A percentile compares a stretch with the other conserved stretches of the same genome.
phyloP scores from a whole-genome alignment of 2,888 invertebrate species.

The Polydrusus tereticollis region DNA sequence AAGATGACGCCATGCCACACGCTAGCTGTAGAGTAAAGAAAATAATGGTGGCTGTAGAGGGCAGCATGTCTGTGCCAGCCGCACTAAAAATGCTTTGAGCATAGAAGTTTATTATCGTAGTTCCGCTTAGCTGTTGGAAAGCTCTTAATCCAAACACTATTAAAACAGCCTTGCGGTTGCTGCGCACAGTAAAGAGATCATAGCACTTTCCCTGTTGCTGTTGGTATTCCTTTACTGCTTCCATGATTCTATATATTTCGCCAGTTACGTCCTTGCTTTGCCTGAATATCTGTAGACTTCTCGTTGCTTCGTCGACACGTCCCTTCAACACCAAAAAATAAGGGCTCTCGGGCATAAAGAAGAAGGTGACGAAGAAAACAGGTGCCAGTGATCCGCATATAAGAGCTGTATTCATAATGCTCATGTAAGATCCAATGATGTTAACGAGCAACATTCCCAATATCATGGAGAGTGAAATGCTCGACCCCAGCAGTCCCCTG shows the following conservation, averaged over 20 bases:
- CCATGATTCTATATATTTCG: slow-evolving; percentile 60
- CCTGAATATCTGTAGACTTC: slow-evolving; percentile 68
- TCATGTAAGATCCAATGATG: slow-evolving; percentile 66
- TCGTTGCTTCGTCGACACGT: slow-evolving; percentile 67
- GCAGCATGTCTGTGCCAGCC: slow-evolving; percentile 64
- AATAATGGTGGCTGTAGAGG: slow-evolving; percentile 60
- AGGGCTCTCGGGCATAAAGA: slow-evolving; percentile 75
- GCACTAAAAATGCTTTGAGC: slow-evolving; percentile 69
- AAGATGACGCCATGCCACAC: slow-evolving; percentile 70
- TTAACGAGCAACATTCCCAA: slow-evolving; percentile 71
- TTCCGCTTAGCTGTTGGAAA: slow-evolving; percentile 72
- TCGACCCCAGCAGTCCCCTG: slow-evolving; percentile 71
- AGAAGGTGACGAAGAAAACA: slow-evolving; percentile 67
- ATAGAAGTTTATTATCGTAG: slow-evolving; percentile 74
- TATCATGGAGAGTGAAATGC: slow-evolving; percentile 71
- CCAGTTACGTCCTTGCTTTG: slow-evolving; percentile 68
- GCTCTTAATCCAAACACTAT: slow-evolving; percentile 73
- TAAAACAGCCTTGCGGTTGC: slow-evolving; percentile 74
- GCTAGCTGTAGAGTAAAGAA: slow-evolving; percentile 71
- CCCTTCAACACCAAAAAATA: slow-evolving; percentile 68
- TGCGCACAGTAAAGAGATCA: slow-evolving; percentile 71
- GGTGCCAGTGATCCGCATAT: slow-evolving; percentile 67
- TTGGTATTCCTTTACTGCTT: slow-evolving; percentile 63
- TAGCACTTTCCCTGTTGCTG: slow-evolving; percentile 70
- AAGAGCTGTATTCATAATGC: slow-evolving; percentile 69